Evolutionary conservation across 2,113 vertebrate species (phyloP).

Genomic region (Cryptomyrus ogoouensis): DNA sequence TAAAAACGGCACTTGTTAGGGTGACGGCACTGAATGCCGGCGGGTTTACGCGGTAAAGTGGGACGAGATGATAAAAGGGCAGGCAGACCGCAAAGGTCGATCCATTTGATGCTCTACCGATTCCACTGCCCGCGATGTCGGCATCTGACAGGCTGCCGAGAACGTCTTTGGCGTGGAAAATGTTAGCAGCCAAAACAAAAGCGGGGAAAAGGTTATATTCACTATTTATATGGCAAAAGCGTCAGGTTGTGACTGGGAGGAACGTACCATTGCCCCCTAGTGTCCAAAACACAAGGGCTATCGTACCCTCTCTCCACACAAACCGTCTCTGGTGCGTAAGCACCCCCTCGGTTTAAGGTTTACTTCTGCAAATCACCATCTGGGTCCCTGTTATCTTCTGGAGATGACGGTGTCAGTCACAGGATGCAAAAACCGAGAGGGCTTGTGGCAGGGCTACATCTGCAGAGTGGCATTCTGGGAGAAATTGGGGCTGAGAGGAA

Average conservation of each 20-base stretch:
- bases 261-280: not conserved
- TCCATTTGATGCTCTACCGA: not conserved
- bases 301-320: not conserved
- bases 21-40: not conserved
- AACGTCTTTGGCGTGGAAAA: no score
- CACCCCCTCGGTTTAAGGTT: not conserved
- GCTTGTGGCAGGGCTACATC: not conserved
- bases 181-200: constrained; percentile 3
- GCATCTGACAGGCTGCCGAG: not conserved
- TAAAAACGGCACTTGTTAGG: not conserved
- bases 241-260: not conserved
- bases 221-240: not conserved
- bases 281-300: not conserved
- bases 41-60: not conserved
- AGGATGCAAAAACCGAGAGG: not conserved
- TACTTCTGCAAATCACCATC: not conserved
- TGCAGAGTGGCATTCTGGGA: not conserved
- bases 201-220: not conserved
- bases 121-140: not conserved
- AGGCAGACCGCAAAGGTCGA: not conserved
- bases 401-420: not conserved
- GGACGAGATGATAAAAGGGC: not conserved
- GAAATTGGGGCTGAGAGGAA: constrained; percentile 10
- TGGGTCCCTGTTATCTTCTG: not conserved
- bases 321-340: not conserved